These are phyloP conservation scores for Argyra leucocephala DNA, from an alignment of 2,888 invertebrate genomes.

Conservation along the genomic window DNA sequence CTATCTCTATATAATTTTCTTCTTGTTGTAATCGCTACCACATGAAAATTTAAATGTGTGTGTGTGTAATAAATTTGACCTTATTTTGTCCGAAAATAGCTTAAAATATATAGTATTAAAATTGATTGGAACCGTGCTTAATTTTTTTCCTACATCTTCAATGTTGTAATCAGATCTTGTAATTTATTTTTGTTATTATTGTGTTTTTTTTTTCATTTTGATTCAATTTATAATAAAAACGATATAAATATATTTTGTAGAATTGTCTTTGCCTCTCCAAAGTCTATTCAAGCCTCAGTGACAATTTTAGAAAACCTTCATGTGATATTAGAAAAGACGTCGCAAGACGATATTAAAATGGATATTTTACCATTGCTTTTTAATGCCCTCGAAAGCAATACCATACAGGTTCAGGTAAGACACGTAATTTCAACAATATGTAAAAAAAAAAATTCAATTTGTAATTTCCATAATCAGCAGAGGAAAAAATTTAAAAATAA, in stretches of 20 bases:
- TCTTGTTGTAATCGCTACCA: neutral
- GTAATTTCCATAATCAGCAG: no score
- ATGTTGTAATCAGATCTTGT: neutral
- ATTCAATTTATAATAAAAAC: slow-evolving; percentile 8
- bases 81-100: slow-evolving; percentile 19
- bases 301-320: slow-evolving; percentile 83
- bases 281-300: slow-evolving; percentile 76
- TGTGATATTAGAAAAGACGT: slow-evolving; percentile 77
- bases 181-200: no score
- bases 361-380: slow-evolving; percentile 82
- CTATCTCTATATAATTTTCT: no score
- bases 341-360: slow-evolving; percentile 63
- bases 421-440: neutral
- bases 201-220: neutral
- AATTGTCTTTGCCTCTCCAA: slow-evolving; percentile 64
- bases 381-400: slow-evolving; percentile 76
- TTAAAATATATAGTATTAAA: no score
- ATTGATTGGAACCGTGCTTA: slow-evolving; percentile 13
- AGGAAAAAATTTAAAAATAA: no score
- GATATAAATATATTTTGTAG: slow-evolving; percentile 43
- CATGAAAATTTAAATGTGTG: neutral
- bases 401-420: slow-evolving; percentile 78
- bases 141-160: neutral
- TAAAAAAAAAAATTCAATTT: no score
- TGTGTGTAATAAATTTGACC: slow-evolving; percentile 12